Percentiles rank a stretch among this genome's conserved stretches.
Evolutionary conservation across 2,797 vertebrate genomes (phyloP).

Genomic region (Falco novaeseelandiae): DNA sequence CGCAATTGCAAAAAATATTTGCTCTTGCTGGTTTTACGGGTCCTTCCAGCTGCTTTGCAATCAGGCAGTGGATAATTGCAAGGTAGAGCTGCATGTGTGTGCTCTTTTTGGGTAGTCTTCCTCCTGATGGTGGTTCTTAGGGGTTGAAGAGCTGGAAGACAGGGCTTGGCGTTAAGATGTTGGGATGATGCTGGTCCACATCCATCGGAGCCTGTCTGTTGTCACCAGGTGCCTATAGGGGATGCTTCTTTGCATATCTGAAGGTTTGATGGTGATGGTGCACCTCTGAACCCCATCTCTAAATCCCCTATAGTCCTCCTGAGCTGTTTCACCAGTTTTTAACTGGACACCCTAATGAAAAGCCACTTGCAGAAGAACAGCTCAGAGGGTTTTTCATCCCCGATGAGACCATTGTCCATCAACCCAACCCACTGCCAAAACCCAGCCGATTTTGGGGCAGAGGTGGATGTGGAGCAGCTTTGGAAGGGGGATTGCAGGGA

Average conservation of each 20-base stretch:
- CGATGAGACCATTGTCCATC: fast-evolving
- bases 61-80: fast-evolving
- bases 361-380: background rate
- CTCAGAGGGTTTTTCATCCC: background rate
- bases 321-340: background rate
- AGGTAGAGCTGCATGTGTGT: background rate
- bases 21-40: fast-evolving
- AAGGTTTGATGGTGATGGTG: background rate
- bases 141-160: background rate
- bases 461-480: background rate
- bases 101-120: background rate
- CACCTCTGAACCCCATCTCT: fast-evolving
- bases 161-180: fast-evolving
- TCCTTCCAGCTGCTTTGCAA: background rate
- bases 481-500: background rate
- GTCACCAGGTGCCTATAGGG: background rate
- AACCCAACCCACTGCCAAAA: background rate
- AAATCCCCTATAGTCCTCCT: fast-evolving
- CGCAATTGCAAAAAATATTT: fast-evolving
- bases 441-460: fast-evolving
- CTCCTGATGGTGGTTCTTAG: background rate
- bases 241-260: background rate
- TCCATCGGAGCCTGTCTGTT: fast-evolving
- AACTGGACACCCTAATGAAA: background rate
- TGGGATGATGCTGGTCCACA: background rate